Percentiles rank a stretch among this genome's conserved stretches.
Evolutionary conservation across 2,888 invertebrate species (phyloP).

Genomic region (Ethmia dodecea): DNA sequence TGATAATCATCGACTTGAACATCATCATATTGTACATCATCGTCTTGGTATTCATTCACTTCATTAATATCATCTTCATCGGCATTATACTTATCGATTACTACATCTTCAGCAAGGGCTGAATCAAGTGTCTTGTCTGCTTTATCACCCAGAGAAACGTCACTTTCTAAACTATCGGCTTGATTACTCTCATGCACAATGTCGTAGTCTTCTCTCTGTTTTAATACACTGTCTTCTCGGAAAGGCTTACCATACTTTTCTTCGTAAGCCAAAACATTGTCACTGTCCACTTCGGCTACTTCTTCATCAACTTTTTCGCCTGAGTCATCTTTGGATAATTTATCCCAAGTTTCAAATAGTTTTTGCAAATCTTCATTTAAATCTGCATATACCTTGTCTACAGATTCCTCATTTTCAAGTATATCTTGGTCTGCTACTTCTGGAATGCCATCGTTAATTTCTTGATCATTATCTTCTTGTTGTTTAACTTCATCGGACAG

Average conservation of each 20-base stretch:
- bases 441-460: background rate
- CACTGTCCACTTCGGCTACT: constrained; percentile 13
- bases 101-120: too few relatives aligned
- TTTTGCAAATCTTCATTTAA: constrained; percentile 44
- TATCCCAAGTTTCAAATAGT: constrained; percentile 39
- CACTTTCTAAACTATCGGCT: constrained; percentile 23
- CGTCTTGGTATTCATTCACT: too few relatives aligned
- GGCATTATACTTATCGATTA: too few relatives aligned
- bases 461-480: background rate
- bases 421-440: constrained; percentile 13
- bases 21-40: too few relatives aligned
- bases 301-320: constrained; percentile 19
- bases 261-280: constrained; percentile 28
- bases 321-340: constrained; percentile 23
- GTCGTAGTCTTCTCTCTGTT: constrained; percentile 24
- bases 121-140: constrained; percentile 3
- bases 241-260: constrained; percentile 27
- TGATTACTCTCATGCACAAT: constrained; percentile 28
- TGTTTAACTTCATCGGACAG: too few relatives aligned
- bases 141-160: too few relatives aligned
- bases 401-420: constrained; percentile 9
- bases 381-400: constrained; percentile 35
- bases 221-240: constrained; percentile 23
- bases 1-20: too few relatives aligned
- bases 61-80: background rate